Base-by-base conservation (phyloP, 2,113 vertebrate species). In the Platycercus adscitus region DNA sequence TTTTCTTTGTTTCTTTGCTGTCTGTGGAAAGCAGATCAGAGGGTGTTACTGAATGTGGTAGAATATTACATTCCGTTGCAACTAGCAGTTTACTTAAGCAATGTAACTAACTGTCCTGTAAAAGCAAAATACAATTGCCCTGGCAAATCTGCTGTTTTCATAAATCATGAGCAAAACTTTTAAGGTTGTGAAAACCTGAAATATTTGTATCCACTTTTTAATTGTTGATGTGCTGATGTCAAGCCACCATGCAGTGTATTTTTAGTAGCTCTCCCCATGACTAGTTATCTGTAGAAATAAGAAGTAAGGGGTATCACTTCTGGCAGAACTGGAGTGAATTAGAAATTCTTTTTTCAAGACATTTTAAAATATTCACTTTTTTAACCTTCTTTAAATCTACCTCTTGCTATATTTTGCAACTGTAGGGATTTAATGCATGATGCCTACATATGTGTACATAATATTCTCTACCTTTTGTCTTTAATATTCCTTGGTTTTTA, bases 401-500 rank as follows among this genome's bases (percentile, higher is more conserved):
- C 88, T 97, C 97, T 97, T 97, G 96, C 97, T 98, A 98, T 98
- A 99, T 98, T 98, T 98, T 97, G 97, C 97, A 98, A 97, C 97
- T 98, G 97, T 98, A 97, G 98, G 98, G 98, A 98, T 98, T 98
- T 98, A 98, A 98, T 98, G 97, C 97, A 98, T 96, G 97, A 98
- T 97, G 96, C 97, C 96, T 98, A 98, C 98, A 98, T 98, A 98
- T 98, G 98, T 98, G 98, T 98, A 98, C 98, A 98, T 98, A 98
- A 99, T 98, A 99, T 98, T 98, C 98, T 98, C 98, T 98, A 98
- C 97, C 98, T 98, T 99, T 99, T 98, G 98, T 98, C 98, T 99
- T 99, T 99, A 99, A 99, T 99, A 99, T 99, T 99, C 98, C 98
- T 98, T 98, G 97, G 98, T 98, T 98, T 99, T 99, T 99, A 99